Conservation (phyloP, 2,113 vertebrate species). For the Proterorhinus semilunaris region DNA sequence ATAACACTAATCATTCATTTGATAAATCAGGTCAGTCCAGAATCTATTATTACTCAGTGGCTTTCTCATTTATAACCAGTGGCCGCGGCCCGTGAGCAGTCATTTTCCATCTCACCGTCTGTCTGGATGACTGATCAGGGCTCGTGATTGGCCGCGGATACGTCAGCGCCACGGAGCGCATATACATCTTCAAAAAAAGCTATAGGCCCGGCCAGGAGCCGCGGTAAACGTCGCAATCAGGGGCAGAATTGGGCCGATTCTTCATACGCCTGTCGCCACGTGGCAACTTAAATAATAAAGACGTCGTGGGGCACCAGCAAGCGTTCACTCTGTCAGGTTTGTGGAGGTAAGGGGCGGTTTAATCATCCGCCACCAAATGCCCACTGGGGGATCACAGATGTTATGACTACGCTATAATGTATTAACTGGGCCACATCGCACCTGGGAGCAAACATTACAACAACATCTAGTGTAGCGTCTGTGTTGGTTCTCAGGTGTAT, state of each 20-base stretch:
- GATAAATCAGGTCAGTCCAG: constrained; percentile 64
- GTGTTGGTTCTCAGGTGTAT: too few relatives aligned
- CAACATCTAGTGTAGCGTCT: too few relatives aligned
- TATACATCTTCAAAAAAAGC: constrained; percentile 45
- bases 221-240: constrained; percentile 73
- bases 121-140: constrained; percentile 74
- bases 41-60: constrained; percentile 66
- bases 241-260: constrained; percentile 67
- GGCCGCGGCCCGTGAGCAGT: constrained; percentile 63
- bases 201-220: constrained; percentile 38
- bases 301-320: constrained; percentile 41
- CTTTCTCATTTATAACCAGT: constrained; percentile 71
- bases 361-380: constrained; percentile 66
- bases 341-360: constrained; percentile 56
- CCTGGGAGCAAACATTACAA: too few relatives aligned
- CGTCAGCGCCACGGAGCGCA: constrained; percentile 52
- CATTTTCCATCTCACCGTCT: constrained; percentile 67
- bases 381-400: constrained; percentile 14
- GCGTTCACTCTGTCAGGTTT: constrained; percentile 63
- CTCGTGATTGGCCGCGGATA: constrained; percentile 59
- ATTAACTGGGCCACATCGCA: too few relatives aligned
- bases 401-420: neutral
- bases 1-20: constrained; percentile 68
- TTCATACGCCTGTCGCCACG: constrained; percentile 68
- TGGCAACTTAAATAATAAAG: constrained; percentile 65